Percentiles rank a stretch among this genome's conserved stretches.
Evolutionary conservation across 2,113 vertebrate species (phyloP).

Genomic region (Thermophis baileyi): DNA sequence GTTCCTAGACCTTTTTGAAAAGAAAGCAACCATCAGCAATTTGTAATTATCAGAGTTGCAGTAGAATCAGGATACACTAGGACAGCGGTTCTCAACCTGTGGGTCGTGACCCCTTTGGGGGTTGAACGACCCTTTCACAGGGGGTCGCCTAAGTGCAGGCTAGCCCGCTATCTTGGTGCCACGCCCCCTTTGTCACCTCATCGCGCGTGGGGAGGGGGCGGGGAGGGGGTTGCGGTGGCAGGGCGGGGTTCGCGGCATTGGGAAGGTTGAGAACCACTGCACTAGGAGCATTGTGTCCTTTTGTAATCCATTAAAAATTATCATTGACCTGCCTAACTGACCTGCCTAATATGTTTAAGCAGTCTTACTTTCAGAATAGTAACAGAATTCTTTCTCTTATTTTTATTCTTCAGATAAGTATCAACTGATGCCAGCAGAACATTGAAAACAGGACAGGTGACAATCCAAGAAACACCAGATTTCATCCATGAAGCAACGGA

Average conservation of each 20-base stretch:
- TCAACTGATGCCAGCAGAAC: slow-evolving; percentile 58
- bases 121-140: too few relatives aligned
- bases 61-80: background rate
- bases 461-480: slow-evolving; percentile 18
- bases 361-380: slow-evolving; percentile 7
- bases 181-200: too few relatives aligned
- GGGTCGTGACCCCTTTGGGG: too few relatives aligned
- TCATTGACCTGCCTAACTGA: background rate
- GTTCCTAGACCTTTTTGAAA: background rate
- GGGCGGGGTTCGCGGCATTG: too few relatives aligned
- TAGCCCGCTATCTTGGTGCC: too few relatives aligned
- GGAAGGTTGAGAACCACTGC: too few relatives aligned
- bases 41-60: background rate
- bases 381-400: background rate
- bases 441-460: slow-evolving; percentile 51
- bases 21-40: background rate
- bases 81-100: too few relatives aligned
- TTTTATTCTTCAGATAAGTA: slow-evolving; percentile 56
- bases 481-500: slow-evolving; percentile 29
- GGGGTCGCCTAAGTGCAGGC: too few relatives aligned
- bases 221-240: too few relatives aligned
- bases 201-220: too few relatives aligned
- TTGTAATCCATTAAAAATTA: background rate
- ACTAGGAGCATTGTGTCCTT: background rate
- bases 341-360: slow-evolving; percentile 8